Percentiles rank a stretch among this genome's conserved stretches.
Evolutionary conservation across 2,797 vertebrate species (phyloP).

Genomic region (Cryptoblepharus egeriae): DNA sequence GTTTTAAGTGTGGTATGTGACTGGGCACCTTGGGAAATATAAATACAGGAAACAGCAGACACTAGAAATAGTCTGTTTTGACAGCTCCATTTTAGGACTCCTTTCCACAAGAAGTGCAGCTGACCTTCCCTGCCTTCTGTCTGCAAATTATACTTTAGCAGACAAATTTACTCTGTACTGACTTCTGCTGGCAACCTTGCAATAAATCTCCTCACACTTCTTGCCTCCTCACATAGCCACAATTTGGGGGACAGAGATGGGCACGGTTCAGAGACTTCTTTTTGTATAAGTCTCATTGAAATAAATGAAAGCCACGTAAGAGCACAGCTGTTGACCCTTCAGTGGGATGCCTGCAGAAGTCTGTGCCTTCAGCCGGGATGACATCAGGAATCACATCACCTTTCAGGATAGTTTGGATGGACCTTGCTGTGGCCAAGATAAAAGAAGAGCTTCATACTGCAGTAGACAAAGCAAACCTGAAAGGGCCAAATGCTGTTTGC

Average conservation of each 20-base stretch:
- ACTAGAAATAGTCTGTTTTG: background rate
- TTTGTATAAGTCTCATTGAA: background rate
- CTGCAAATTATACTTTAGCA: background rate
- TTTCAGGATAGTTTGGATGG: background rate
- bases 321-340: background rate
- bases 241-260: background rate
- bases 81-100: background rate
- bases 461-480: background rate
- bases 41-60: background rate
- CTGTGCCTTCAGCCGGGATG: background rate
- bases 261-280: background rate
- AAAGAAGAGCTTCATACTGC: background rate
- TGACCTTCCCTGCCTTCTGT: background rate
- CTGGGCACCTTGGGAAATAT: background rate
- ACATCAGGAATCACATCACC: background rate
- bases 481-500: slow-evolving; percentile 14
- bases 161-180: background rate
- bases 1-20: too few species aligned
- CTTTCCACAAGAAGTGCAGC: background rate
- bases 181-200: background rate
- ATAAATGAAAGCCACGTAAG: background rate
- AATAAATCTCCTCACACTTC: background rate
- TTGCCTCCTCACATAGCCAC: background rate
- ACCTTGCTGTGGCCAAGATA: background rate
- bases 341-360: background rate